Percentiles rank a stretch among this genome's conserved stretches.
Conservation (phyloP, 2,113 vertebrate genomes). For the Suricata suricatta region DNA sequence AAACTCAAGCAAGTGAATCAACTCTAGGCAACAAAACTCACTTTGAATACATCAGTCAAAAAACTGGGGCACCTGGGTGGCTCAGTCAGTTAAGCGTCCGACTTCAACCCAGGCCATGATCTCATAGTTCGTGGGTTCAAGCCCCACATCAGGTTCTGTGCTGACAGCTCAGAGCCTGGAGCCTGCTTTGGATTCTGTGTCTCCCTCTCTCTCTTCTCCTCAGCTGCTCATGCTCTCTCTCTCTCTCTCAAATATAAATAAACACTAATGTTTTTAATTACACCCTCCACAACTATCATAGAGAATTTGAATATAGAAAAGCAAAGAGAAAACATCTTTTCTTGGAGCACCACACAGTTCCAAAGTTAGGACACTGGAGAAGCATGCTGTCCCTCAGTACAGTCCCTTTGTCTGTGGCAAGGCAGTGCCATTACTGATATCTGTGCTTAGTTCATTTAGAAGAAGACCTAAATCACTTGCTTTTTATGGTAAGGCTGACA, state of each 20-base stretch:
- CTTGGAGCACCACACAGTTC: background rate
- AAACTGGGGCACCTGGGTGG: background rate
- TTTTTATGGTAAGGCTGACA: background rate
- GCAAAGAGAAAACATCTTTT: background rate
- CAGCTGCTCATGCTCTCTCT: no score
- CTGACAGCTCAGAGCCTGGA: no score
- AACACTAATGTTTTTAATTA: no score
- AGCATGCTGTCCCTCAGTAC: accelerated
- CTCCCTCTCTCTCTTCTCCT: no score
- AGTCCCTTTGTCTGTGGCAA: background rate
- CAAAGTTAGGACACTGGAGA: background rate
- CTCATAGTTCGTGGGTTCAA: no score
- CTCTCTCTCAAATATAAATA: no score
- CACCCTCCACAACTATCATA: background rate
- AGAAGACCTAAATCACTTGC: slow-evolving; percentile 32
- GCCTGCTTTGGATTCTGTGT: no score
- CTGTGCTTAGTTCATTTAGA: slow-evolving; percentile 24
- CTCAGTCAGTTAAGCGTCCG: no score
- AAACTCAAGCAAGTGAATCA: background rate
- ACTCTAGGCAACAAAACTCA: background rate
- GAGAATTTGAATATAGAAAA: background rate
- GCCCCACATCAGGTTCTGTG: no score
- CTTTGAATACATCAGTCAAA: background rate
- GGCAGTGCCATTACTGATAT: background rate
- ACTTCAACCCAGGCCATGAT: no score